A percentile compares a stretch with the other conserved stretches of the same genome.
Evolutionary conservation across 2,888 invertebrate genomes (phyloP).

Genomic region (Matsumyia berberina): DNA sequence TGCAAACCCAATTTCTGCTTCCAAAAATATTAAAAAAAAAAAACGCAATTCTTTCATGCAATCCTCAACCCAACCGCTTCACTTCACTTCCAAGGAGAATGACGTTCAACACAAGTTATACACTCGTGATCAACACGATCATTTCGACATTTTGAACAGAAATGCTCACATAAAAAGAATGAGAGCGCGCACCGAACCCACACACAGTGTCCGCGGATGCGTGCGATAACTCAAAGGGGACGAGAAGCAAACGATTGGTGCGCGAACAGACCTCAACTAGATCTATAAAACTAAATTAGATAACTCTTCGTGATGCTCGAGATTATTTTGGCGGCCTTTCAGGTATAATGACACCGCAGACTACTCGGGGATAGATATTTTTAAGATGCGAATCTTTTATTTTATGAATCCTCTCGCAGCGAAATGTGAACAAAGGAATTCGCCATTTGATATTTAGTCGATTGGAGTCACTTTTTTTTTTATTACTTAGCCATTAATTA

Average conservation of each 20-base stretch:
- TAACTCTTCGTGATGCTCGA: slow-evolving; percentile 6
- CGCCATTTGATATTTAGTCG: slow-evolving; percentile 2
- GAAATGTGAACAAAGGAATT: background rate
- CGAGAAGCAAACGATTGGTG: background rate
- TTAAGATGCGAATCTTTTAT: background rate
- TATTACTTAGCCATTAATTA: slow-evolving; percentile 19
- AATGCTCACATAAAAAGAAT: slow-evolving; percentile 1
- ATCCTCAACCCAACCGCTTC: background rate
- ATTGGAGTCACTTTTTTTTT: background rate
- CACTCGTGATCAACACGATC: slow-evolving; percentile 12
- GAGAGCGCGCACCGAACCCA: background rate
- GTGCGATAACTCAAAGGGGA: background rate
- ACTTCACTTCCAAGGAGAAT: slow-evolving; percentile 10
- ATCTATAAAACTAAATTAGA: slow-evolving; percentile 24
- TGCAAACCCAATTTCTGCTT: too few relatives aligned
- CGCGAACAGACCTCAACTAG: slow-evolving; percentile 1
- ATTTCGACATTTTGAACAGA: slow-evolving; percentile 1
- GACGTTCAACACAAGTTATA: background rate
- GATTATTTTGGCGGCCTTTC: slow-evolving; percentile 8
- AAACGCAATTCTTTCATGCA: too few relatives aligned
- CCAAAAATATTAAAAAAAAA: too few relatives aligned
- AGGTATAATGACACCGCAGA: slow-evolving; percentile 8
- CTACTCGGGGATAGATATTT: background rate
- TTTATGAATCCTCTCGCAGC: background rate
- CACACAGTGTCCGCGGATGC: background rate